Evolutionary conservation across 2,888 invertebrate genomes (phyloP).

Genomic region (Monoplex corrugatus): DNA sequence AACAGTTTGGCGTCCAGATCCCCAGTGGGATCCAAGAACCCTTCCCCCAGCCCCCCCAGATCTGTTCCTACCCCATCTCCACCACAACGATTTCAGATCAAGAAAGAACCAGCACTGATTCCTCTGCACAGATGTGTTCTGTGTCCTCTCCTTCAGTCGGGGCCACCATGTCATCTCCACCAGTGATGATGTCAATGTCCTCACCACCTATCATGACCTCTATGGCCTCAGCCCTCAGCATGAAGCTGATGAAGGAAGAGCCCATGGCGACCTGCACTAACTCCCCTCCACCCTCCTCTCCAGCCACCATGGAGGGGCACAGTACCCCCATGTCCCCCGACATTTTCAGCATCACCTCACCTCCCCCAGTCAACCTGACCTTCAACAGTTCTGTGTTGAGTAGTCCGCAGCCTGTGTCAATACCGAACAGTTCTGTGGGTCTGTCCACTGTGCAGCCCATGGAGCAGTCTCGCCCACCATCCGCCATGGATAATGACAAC

Average conservation of each 20-base stretch:
- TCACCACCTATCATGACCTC: slow-evolving; percentile 19
- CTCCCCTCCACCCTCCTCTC: slow-evolving; percentile 76
- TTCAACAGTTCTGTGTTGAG: slow-evolving; percentile 40
- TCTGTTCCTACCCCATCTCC: slow-evolving; percentile 48
- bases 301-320: slow-evolving; percentile 59
- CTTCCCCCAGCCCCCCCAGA: slow-evolving; percentile 45
- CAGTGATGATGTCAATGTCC: neutral
- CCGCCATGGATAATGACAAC: slow-evolving; percentile 67
- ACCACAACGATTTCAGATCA: slow-evolving; percentile 51
- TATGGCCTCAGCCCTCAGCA: slow-evolving; percentile 44
- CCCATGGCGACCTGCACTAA: slow-evolving; percentile 55
- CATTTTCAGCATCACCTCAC: slow-evolving; percentile 71
- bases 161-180: neutral
- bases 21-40: slow-evolving; percentile 13
- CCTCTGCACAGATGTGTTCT: slow-evolving; percentile 43
- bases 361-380: slow-evolving; percentile 59
- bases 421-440: slow-evolving; percentile 20
- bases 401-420: slow-evolving; percentile 27
- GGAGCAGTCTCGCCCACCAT: slow-evolving; percentile 79
- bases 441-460: slow-evolving; percentile 61
- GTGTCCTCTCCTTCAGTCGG: slow-evolving; percentile 43
- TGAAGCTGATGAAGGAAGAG: slow-evolving; percentile 59
- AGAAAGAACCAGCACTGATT: slow-evolving; percentile 54
- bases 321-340: slow-evolving; percentile 74
- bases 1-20: slow-evolving; percentile 15